A percentile compares a stretch with the other conserved stretches of the same genome.
phyloP scores from a whole-genome alignment of 2,113 vertebrate species.

The Callionymus lyra region DNA sequence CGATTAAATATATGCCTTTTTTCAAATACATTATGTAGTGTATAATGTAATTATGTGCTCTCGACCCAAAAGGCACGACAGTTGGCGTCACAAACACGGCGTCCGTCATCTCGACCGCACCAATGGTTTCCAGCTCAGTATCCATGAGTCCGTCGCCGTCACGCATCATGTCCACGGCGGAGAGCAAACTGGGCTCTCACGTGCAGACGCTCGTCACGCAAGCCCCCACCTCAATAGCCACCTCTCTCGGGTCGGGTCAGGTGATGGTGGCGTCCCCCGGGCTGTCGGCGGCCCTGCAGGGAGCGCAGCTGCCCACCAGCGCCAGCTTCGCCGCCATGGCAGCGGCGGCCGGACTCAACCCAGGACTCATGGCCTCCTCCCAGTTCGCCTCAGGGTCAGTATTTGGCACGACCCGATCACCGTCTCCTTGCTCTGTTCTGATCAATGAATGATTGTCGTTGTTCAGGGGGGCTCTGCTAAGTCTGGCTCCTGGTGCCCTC shows the following conservation, averaged over 20 bases:
- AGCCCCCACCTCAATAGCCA: conserved; percentile 73
- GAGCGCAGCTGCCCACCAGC: conserved; percentile 79
- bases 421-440: neutral
- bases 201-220: conserved; percentile 74
- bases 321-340: conserved; percentile 95
- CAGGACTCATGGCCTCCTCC: conserved; percentile 90
- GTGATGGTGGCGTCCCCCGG: conserved; percentile 88
- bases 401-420: neutral
- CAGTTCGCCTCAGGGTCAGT: conserved; percentile 91
- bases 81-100: conserved; percentile 77
- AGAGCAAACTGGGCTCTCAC: conserved; percentile 62
- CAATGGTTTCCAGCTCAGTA: conserved; percentile 78
- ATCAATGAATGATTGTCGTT: conserved; percentile 3
- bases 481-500: conserved; percentile 84
- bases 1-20: too few species aligned
- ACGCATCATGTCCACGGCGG: conserved; percentile 62
- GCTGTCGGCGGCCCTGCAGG: conserved; percentile 81
- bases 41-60: too few species aligned
- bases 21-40: too few species aligned
- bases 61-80: conserved; percentile 72
- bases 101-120: conserved; percentile 87
- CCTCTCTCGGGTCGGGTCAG: conserved; percentile 78
- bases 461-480: conserved; percentile 89
- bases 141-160: conserved; percentile 82
- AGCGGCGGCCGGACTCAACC: conserved; percentile 87